Conservation (phyloP, 2,797 vertebrate species). For the Sebastes hubbsi region DNA sequence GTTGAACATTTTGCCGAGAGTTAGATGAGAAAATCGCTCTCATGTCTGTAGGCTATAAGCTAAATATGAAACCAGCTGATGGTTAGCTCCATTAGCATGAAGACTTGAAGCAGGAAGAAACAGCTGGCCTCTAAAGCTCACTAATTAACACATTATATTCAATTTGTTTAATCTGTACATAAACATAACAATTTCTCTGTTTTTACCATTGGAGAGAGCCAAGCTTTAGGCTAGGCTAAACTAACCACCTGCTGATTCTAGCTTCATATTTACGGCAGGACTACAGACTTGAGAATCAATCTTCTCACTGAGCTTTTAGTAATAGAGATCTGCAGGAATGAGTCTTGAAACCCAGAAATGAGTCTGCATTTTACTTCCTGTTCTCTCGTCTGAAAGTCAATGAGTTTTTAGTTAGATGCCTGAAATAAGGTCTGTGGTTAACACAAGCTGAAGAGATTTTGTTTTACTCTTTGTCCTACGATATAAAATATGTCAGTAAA, state of each 20-base stretch:
- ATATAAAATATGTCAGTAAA: too few species aligned
- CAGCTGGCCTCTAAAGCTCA: not conserved
- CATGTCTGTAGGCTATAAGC: not conserved
- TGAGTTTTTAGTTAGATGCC: too few species aligned
- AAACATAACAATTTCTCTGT: not conserved
- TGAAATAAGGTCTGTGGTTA: too few species aligned
- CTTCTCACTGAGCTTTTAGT: not conserved
- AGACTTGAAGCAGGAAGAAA: not conserved
- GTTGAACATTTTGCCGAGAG: not conserved
- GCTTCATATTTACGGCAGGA: not conserved
- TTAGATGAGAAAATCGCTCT: not conserved
- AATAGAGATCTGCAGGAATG: not conserved
- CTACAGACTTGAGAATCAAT: not conserved
- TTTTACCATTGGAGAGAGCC: not conserved
- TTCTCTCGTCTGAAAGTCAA: too few species aligned
- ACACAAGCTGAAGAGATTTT: too few species aligned
- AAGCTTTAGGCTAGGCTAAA: not conserved
- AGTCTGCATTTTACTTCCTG: too few species aligned
- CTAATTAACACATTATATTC: not conserved
- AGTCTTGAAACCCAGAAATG: too few species aligned
- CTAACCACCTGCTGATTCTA: slow-evolving; percentile 4
- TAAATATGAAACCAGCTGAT: not conserved
- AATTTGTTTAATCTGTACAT: not conserved
- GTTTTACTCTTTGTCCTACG: too few species aligned
- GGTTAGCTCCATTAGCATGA: slow-evolving; percentile 2